Evolutionary conservation across 1,140 invertebrate species (phyloP).

Genomic region (Panulirus ornatus): DNA sequence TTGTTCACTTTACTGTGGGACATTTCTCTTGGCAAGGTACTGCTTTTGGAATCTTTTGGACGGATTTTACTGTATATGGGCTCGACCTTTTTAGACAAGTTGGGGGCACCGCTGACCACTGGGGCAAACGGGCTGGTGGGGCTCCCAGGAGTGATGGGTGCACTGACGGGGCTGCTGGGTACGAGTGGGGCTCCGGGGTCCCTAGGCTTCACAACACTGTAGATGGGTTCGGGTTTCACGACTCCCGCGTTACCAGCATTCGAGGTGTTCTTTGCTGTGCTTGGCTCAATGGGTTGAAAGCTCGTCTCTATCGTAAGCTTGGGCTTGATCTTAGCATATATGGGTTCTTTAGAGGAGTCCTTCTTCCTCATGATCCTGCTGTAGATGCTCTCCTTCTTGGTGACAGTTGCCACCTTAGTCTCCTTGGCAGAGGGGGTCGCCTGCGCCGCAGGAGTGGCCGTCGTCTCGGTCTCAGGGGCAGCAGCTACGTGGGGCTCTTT

Average conservation of each 20-base stretch:
- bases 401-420: not conserved
- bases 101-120: not conserved
- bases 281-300: slow-evolving; percentile 74
- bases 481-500: not conserved
- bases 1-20: slow-evolving; percentile 61
- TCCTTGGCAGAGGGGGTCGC: not conserved
- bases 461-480: not conserved
- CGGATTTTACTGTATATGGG: slow-evolving; percentile 42
- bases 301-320: slow-evolving; percentile 73
- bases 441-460: not conserved
- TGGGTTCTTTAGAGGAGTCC: slow-evolving; percentile 65
- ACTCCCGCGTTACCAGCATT: slow-evolving; percentile 29
- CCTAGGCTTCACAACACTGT: slow-evolving; percentile 68
- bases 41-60: slow-evolving; percentile 41
- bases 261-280: slow-evolving; percentile 27
- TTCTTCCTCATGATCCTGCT: slow-evolving; percentile 72
- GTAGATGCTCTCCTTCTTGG: slow-evolving; percentile 75
- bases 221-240: slow-evolving; percentile 74
- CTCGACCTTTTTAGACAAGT: slow-evolving; percentile 10
- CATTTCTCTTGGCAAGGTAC: slow-evolving; percentile 59
- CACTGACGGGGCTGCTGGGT: slow-evolving; percentile 55
- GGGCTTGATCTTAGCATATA: slow-evolving; percentile 73
- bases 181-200: slow-evolving; percentile 44
- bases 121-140: slow-evolving; percentile 10
- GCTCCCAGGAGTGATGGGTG: slow-evolving; percentile 11